Base-by-base conservation (phyloP, 2,113 vertebrate genomes). In the Chelonoidis abingdonii region DNA sequence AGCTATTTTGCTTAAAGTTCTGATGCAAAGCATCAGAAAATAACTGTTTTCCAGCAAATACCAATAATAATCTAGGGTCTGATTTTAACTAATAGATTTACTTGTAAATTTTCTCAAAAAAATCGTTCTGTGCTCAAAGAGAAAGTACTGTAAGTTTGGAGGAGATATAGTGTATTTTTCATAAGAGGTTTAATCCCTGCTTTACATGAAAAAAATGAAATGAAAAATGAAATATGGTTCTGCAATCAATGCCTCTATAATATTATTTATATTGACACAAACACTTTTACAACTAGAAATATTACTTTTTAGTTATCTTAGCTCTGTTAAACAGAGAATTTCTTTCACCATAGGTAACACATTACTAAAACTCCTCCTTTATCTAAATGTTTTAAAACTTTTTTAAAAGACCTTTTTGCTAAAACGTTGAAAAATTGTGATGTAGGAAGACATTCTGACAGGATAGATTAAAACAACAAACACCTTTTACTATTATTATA, bases 11-110 rank as follows among this genome's bases (percentile, higher is more conserved):
- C 79, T 44, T 17, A 0, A 24, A 81, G 38, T 95, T 93, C 72
- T 57, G 75, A 92, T 83, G 83, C 53, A 93, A 76, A 97, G 89
- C 80, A 76, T 47, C 50, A 83, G 72, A 54, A 88, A 84, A 84
- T 88, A 92, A 92, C 88, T 92, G 54, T 78, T 69, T 84, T 38
- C 59, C 56, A 35, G 75, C 57, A 88, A 35, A 59, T 44, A 80
- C 3, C 17, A 16, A 38, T 86, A 22, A 10, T 38, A 19, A 72
- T 72, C 35, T 38, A 72, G 8, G 9, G 10, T 38, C 35, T 69
- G 35, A 72, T 72, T 72, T 72, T 38, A 72, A 72, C 7, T 72
- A 72, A 72, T 21, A 5, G n/a, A 72, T 72, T 72, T 72, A 72
- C 17, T 38, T 38, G 19, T 38, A 72, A 9, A n/a, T n/a, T 57